Conservation (phyloP, 2,797 vertebrate species). For the Aphelocoma californica region DNA sequence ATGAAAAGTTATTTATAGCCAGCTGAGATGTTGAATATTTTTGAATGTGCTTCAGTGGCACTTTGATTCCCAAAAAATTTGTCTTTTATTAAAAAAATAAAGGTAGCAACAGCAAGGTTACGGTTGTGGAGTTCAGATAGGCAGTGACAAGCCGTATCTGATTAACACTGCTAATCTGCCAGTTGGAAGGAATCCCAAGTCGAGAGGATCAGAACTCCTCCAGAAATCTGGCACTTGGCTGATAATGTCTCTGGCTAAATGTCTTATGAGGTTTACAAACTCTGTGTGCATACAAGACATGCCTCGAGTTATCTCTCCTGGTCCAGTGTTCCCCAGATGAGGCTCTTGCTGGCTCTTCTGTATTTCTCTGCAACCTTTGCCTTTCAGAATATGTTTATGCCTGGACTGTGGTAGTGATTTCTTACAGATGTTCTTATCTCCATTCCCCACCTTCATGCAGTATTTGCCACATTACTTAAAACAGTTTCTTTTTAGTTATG, state of each 20-base stretch:
- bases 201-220: conserved; percentile 50
- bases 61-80: conserved; percentile 31
- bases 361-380: conserved; percentile 21
- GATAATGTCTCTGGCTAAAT: conserved; percentile 58
- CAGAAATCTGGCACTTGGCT: conserved; percentile 50
- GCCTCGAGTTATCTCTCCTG: conserved; percentile 22
- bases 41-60: conserved; percentile 34
- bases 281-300: neutral
- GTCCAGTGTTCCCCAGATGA: conserved; percentile 37
- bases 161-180: conserved; percentile 58
- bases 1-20: conserved; percentile 31
- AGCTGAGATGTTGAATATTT: conserved; percentile 11
- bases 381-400: conserved; percentile 18
- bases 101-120: conserved; percentile 51
- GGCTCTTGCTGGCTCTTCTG: conserved; percentile 40
- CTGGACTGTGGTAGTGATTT: conserved; percentile 8
- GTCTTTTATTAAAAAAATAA: conserved; percentile 73
- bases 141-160: conserved; percentile 47
- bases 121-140: conserved; percentile 29
- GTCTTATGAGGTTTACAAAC: conserved; percentile 11
- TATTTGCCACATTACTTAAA: neutral
- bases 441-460: neutral
- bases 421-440: conserved; percentile 5
- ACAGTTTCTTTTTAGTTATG: neutral
- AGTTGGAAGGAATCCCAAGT: conserved; percentile 55